A percentile compares a stretch with the other conserved stretches of the same genome.
phyloP scores from a whole-genome alignment of 2,888 invertebrate genomes.

The Embidobia sp. region DNA sequence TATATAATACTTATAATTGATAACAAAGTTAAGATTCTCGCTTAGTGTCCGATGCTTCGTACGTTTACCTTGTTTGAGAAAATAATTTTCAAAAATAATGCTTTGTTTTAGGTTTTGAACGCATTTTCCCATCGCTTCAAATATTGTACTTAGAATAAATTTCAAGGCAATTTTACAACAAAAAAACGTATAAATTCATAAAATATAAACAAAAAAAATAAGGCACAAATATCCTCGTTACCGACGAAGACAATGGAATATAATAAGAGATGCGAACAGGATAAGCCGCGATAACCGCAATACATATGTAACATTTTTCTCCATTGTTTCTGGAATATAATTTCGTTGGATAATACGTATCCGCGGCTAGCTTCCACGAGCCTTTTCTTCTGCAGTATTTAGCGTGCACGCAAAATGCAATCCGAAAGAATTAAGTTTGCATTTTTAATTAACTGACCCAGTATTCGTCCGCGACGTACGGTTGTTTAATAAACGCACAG shows the following conservation, averaged over 20 bases:
- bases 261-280: slow-evolving; percentile 55
- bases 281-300: slow-evolving; percentile 58
- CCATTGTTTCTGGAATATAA: slow-evolving; percentile 55
- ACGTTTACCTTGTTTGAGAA: too few relatives aligned
- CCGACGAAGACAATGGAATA: slow-evolving; percentile 46
- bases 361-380: slow-evolving; percentile 41
- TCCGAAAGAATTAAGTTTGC: slow-evolving; percentile 35
- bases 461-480: background rate
- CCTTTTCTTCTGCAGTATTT: slow-evolving; percentile 24
- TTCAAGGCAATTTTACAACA: too few relatives aligned
- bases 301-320: slow-evolving; percentile 55
- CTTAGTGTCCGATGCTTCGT: too few relatives aligned
- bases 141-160: too few relatives aligned
- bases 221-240: slow-evolving; percentile 11
- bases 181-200: background rate
- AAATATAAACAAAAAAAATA: slow-evolving; percentile 15
- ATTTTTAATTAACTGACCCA: slow-evolving; percentile 48
- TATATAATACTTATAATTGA: too few relatives aligned
- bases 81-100: too few relatives aligned
- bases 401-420: slow-evolving; percentile 33
- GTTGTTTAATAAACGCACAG: slow-evolving; percentile 1
- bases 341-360: slow-evolving; percentile 33
- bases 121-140: too few relatives aligned
- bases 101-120: too few relatives aligned
- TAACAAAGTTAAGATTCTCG: too few relatives aligned